These are phyloP conservation scores for Salarias fasciatus DNA, from an alignment of 2,797 vertebrate genomes.

Conservation along the genomic window DNA sequence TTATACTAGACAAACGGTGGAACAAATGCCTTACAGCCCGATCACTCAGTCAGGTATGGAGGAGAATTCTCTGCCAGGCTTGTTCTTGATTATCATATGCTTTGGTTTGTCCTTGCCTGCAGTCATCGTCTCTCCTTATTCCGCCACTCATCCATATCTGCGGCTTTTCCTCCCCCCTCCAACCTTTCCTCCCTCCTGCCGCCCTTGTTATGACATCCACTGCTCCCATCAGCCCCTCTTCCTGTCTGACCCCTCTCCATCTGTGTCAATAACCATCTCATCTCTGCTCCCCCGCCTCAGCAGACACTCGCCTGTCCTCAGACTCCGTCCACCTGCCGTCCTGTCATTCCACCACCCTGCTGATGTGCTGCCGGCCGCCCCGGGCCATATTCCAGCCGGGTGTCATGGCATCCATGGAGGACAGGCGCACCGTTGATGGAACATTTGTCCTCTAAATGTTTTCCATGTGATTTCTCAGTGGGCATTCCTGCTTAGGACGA, in stretches of 20 bases:
- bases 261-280: conserved; percentile 44
- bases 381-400: conserved; percentile 3
- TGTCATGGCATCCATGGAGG: background rate
- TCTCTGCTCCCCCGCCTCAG: conserved; percentile 18
- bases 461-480: too few relatives aligned
- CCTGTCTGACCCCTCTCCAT: conserved; percentile 36
- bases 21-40: background rate
- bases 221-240: conserved; percentile 29
- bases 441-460: too few relatives aligned
- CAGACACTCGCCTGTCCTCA: conserved; percentile 23
- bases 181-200: conserved; percentile 10
- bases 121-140: conserved; percentile 15
- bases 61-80: conserved; percentile 2
- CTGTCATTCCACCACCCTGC: conserved; percentile 10
- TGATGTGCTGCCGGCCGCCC: background rate
- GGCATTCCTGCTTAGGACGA: too few relatives aligned
- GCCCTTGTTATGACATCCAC: conserved; percentile 54
- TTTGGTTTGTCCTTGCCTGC: conserved; percentile 2
- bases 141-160: conserved; percentile 14
- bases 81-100: conserved; percentile 17
- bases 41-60: background rate
- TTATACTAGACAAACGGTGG: background rate
- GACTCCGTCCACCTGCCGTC: conserved; percentile 6
- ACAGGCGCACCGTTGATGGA: background rate
- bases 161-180: conserved; percentile 11